These are phyloP conservation scores for Agonum fuliginosum DNA, from an alignment of 2,888 invertebrate species.

Conservation along the genomic window DNA sequence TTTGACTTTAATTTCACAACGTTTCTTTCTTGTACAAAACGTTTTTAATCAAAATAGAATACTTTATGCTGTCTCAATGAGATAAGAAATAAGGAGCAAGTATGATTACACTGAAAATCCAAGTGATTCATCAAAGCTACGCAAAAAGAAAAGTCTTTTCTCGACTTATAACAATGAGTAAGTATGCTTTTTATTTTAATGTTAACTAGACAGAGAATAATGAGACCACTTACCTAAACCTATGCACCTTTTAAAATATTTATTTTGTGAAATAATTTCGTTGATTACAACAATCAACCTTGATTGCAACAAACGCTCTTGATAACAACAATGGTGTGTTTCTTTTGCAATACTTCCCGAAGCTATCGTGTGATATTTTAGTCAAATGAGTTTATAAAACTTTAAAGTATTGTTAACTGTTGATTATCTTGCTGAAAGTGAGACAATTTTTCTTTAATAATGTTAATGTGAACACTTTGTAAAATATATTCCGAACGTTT, in stretches of 20 bases:
- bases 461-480: slow-evolving; percentile 51
- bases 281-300: too few relatives aligned
- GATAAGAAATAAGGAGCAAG: slow-evolving; percentile 8
- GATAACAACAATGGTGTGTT: too few relatives aligned
- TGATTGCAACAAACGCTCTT: too few relatives aligned
- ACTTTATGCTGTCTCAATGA: neutral
- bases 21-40: neutral
- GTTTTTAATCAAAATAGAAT: slow-evolving; percentile 9
- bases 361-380: neutral
- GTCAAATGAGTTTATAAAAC: slow-evolving; percentile 51
- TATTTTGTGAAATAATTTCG: slow-evolving; percentile 21
- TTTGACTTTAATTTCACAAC: too few relatives aligned
- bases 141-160: slow-evolving; percentile 22
- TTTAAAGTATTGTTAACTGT: slow-evolving; percentile 53
- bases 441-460: neutral
- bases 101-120: slow-evolving; percentile 14
- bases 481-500: slow-evolving; percentile 54
- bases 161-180: slow-evolving; percentile 24
- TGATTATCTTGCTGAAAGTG: neutral
- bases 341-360: too few relatives aligned
- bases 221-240: slow-evolving; percentile 25
- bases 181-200: neutral
- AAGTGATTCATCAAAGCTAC: slow-evolving; percentile 33
- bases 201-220: slow-evolving; percentile 5
- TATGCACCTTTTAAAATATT: too few relatives aligned